phyloP scores from a whole-genome alignment of 2,888 invertebrate species.

The Neoscelio sp. region DNA sequence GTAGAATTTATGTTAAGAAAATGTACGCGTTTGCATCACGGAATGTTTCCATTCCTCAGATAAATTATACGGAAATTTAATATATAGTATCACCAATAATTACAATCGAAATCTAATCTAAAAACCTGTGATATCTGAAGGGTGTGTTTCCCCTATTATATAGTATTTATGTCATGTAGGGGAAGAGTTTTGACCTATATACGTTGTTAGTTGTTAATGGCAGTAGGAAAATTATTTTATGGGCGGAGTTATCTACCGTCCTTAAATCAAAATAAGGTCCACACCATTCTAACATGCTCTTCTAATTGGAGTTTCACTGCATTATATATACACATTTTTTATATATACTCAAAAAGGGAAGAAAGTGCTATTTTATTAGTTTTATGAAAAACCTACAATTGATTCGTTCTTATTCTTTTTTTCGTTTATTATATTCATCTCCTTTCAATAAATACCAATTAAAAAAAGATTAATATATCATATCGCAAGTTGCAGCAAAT shows the following conservation, averaged over 20 bases:
- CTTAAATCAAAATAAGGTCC: conserved; percentile 10
- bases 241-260: background rate
- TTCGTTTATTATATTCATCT: too few species aligned
- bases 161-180: conserved; percentile 1
- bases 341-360: too few species aligned
- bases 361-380: too few species aligned
- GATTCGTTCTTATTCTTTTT: too few species aligned
- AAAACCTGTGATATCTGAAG: conserved; percentile 19
- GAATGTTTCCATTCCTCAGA: too few species aligned
- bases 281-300: background rate
- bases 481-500: conserved; percentile 1
- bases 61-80: background rate
- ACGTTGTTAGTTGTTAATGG: conserved; percentile 17
- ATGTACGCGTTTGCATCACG: too few species aligned
- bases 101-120: conserved; percentile 23
- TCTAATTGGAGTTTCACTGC: background rate
- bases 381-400: too few species aligned
- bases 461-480: too few species aligned
- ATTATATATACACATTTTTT: conserved; percentile 11
- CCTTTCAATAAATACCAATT: conserved; percentile 8
- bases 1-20: too few species aligned
- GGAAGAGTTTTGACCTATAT: conserved; percentile 26
- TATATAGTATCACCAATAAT: conserved; percentile 11
- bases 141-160: conserved; percentile 14
- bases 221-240: conserved; percentile 16